phyloP scores from a whole-genome alignment of 1,140 invertebrate genomes.

The Aphaenogaster rudis region DNA sequence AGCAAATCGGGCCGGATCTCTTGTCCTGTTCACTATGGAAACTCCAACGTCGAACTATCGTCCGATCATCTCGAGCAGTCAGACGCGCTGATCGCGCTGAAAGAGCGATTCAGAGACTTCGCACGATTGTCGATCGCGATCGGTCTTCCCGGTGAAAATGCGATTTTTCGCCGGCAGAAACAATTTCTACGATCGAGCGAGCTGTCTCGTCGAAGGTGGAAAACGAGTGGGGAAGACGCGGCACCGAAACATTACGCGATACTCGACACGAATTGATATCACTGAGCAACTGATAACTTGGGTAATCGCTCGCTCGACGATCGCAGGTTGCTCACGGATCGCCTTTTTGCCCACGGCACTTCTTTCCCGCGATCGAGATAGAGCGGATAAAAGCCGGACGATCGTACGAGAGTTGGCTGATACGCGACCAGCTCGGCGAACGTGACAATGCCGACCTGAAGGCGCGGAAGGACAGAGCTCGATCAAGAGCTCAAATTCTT shows the following conservation, averaged over 20 bases:
- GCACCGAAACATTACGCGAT: conserved; percentile 34
- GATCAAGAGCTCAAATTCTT: conserved; percentile 31
- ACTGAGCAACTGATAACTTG: conserved; percentile 77
- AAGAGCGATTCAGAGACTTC: too few relatives aligned
- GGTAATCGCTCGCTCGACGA: conserved; percentile 66
- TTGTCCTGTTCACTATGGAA: background rate
- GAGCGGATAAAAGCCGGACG: conserved; percentile 30
- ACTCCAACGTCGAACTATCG: background rate
- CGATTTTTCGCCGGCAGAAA: background rate
- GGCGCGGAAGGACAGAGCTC: background rate
- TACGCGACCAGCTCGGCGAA: conserved; percentile 60
- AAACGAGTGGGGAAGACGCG: conserved; percentile 19
- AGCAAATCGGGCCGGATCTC: background rate
- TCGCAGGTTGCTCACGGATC: conserved; percentile 49
- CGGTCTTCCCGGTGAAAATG: background rate
- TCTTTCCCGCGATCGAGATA: background rate
- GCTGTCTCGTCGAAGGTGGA: background rate
- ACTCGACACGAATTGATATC: conserved; percentile 70
- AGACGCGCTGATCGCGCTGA: background rate
- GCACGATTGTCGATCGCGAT: background rate
- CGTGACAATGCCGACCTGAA: conserved; percentile 21
- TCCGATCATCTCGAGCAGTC: background rate
- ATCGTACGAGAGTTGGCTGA: conserved; percentile 9
- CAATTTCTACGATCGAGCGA: background rate
- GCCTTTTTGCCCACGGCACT: conserved; percentile 81